Evolutionary conservation across 2,797 vertebrate genomes (phyloP), one percentile per base, ranked within the genome.

Genomic region (Macropus fuliginosus): DNA sequence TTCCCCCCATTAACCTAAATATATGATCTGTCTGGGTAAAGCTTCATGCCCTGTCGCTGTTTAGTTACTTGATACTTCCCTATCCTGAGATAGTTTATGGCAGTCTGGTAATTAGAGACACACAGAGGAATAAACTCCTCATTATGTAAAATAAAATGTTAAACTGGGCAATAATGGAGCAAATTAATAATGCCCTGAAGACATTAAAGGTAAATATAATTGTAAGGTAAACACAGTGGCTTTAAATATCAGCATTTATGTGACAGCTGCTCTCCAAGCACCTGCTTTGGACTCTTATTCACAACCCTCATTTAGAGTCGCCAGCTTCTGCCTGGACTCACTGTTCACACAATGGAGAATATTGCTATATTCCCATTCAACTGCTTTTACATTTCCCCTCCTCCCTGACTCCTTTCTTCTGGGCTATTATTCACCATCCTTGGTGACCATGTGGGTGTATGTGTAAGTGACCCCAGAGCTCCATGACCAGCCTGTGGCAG

Each of bases 211-310:
- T 97, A 97, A 97, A 97, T 97, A 97, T 94, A 97, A 96, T 97
- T 95, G 95, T 93, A 98, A 95, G 92, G 97, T 97, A 97, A 98
- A 98, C 98, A 98, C 50, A 55, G 92, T 87, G 91, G 94, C 97
- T 96, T 98, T 96, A 97, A 98, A 97, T 96, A 91, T 93, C 95
- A 94, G 94, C 95, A 96, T 96, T 97, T 92, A 92, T 92, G 90
- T 97, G 97, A 93, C 98, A 98, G 97, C 97, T 98, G 98, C 96
- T 97, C 97, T 97, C 91, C 90, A 56, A 97, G 95, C 98, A 97
- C 98, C 98, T 98, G 97, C 96, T 95, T 56, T 18, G 52, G 54
- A 54, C 91, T 96, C 92, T 95, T 93, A 56, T 54, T 96, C 89
- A 95, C 94, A 91, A 16, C 55, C 66, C 92, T 55, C 92, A 96